Evolutionary conservation across 2,888 invertebrate species (phyloP).

Genomic region (Prionchulus punctatus): DNA sequence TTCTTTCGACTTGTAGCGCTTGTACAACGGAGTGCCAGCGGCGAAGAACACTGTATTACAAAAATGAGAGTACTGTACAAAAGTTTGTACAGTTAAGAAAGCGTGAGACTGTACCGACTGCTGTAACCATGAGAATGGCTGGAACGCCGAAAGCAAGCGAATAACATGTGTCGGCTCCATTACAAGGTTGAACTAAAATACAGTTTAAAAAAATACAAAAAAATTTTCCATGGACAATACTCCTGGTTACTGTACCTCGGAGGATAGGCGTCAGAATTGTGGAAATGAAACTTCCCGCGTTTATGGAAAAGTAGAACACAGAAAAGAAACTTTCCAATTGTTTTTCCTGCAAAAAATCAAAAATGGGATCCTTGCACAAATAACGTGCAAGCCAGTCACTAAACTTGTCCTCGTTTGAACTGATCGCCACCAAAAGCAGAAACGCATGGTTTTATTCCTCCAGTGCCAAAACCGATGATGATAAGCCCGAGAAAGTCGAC

Average conservation of each 20-base stretch:
- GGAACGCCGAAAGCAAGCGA: constrained; percentile 77
- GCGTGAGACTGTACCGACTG: constrained; percentile 47
- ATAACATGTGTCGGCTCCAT: constrained; percentile 51
- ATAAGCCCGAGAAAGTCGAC: constrained; percentile 31
- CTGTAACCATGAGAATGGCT: constrained; percentile 62
- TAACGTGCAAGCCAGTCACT: too few species aligned
- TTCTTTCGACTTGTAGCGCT: constrained; percentile 58
- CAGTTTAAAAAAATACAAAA: too few species aligned
- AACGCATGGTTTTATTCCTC: constrained; percentile 42
- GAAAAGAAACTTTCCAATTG: constrained; percentile 74
- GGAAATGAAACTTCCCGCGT: constrained; percentile 67
- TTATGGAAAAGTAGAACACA: constrained; percentile 81
- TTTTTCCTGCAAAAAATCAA: constrained; percentile 46
- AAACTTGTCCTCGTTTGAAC: constrained; percentile 34
- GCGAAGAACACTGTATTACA: constrained; percentile 57
- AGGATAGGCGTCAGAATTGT: constrained; percentile 72
- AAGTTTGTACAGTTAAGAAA: neutral
- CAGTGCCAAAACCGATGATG: constrained; percentile 38
- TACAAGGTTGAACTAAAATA: neutral
- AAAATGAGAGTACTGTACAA: neutral
- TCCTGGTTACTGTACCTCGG: too few species aligned
- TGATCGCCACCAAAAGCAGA: constrained; percentile 41
- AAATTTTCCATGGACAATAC: too few species aligned
- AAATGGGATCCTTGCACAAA: too few species aligned
- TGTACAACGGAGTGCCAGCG: constrained; percentile 57